Evolutionary conservation across 2,888 invertebrate species (phyloP).

Genomic region (Hydroisotoma schaefferi): DNA sequence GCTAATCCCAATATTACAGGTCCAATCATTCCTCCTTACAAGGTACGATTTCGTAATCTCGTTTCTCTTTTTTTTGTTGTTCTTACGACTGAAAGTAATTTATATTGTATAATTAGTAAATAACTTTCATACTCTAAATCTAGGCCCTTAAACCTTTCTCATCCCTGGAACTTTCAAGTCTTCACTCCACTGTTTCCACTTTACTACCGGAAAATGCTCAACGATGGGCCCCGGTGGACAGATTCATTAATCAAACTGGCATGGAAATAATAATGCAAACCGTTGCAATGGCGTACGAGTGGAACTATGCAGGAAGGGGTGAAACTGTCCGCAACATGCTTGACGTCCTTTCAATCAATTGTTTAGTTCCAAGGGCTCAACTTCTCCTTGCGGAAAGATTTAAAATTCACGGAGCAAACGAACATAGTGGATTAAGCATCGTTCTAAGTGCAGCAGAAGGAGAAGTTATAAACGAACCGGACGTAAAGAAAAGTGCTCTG

Average conservation of each 20-base stretch:
- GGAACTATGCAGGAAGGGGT: constrained; percentile 82
- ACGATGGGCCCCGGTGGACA: constrained; percentile 86
- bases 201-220: constrained; percentile 30
- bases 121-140: neutral
- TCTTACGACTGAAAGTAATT: neutral
- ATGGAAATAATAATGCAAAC: constrained; percentile 70
- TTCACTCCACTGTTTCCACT: constrained; percentile 26
- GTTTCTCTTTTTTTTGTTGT: neutral
- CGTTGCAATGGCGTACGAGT: constrained; percentile 83
- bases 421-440: constrained; percentile 75
- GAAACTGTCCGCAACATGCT: constrained; percentile 77
- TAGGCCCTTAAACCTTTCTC: constrained; percentile 28
- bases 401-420: constrained; percentile 66
- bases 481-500: constrained; percentile 59
- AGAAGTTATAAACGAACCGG: constrained; percentile 73
- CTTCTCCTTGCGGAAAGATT: constrained; percentile 53
- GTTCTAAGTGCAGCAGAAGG: constrained; percentile 84
- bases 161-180: constrained; percentile 20
- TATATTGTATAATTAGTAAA: too few relatives aligned
- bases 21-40: constrained; percentile 33
- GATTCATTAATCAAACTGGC: constrained; percentile 62
- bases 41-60: constrained; percentile 8
- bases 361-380: constrained; percentile 76
- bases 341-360: constrained; percentile 86
- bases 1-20: constrained; percentile 22